A percentile compares a stretch with the other conserved stretches of the same genome.
Conservation (phyloP, 2,113 vertebrate species). For the Sylvicapra grimmia region DNA sequence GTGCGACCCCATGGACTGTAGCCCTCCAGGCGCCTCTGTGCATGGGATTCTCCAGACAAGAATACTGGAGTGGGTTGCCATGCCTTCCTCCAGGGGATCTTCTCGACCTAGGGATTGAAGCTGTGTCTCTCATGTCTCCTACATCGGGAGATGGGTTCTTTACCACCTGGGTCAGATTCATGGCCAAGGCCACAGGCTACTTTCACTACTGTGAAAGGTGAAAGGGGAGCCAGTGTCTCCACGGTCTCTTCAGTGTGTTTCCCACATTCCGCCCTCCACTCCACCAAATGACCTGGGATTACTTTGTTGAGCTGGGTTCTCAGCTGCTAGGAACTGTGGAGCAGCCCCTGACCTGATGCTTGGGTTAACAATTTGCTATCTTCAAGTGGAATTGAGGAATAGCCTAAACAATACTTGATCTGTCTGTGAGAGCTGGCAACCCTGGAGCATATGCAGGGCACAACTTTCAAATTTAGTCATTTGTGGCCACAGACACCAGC, state of each 20-base stretch:
- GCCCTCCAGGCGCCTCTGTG: neutral
- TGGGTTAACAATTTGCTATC: neutral
- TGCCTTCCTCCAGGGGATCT: neutral
- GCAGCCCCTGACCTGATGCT: neutral
- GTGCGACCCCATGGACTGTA: neutral
- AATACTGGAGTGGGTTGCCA: neutral
- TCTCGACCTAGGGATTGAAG: neutral
- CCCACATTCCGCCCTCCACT: neutral
- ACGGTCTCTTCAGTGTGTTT: rapidly evolving
- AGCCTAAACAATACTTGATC: neutral
- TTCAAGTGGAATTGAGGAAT: neutral
- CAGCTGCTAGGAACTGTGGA: too few relatives aligned
- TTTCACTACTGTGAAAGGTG: too few relatives aligned
- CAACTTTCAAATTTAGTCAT: neutral
- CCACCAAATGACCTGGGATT: neutral
- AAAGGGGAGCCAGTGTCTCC: neutral
- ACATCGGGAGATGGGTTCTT: neutral
- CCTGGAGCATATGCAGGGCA: neutral
- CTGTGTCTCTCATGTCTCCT: neutral
- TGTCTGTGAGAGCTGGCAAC: neutral
- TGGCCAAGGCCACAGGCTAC: rapidly evolving
- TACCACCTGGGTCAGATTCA: neutral
- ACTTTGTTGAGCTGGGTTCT: neutral
- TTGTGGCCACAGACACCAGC: neutral
- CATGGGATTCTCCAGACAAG: neutral